Base-by-base conservation (phyloP, 2,113 vertebrate genomes). In the Drymodes brunneopygia region DNA sequence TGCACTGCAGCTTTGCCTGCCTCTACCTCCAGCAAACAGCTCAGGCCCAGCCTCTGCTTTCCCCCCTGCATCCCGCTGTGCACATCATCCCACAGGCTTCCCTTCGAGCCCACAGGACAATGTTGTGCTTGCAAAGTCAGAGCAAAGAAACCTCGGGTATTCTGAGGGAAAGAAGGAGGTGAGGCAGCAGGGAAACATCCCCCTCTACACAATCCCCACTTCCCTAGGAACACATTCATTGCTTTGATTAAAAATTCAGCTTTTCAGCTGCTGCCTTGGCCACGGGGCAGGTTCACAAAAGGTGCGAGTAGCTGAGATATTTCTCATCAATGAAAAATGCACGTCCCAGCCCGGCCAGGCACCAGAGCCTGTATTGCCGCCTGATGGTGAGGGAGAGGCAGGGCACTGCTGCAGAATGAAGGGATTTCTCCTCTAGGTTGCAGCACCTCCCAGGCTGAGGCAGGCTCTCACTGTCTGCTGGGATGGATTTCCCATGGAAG, bases 191-290 rank as follows among this genome's bases (percentile, higher is more conserved):
- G 31, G 29, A 54, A 77, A 13, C 56, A 36, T 17, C 45, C 42
- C 31, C 5, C 31, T 72, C 48, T 9, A 8, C 56, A 20, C 28
- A 19, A 25, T 6, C 21, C 6, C 14, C 7, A 19, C 42, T 80
- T 50, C 16, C 54, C 70, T 69, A 45, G 70, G 60, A 91, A n/a
- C 73, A 71, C 71, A 62, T 19, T 5, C 36, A 3, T 18, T 10
- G 28, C 81, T 88, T 94, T 85, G 66, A 90, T 94, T 62, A 82
- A 94, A 82, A 75, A 85, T 67, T 56, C 93, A 89, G 27, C 66
- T 65, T n/a, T 73, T 79, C 64, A 51, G 58, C 74, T 72, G 58
- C 74, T 72, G 67, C 61, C 47, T 8, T 3, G 50, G 81, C 61
- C 81, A 40, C 20, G 19, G 62, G 85, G 54, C 66, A 80, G 69